Evolutionary conservation across 2,797 vertebrate species (phyloP).

Genomic region (Gymnocypris eckloni): DNA sequence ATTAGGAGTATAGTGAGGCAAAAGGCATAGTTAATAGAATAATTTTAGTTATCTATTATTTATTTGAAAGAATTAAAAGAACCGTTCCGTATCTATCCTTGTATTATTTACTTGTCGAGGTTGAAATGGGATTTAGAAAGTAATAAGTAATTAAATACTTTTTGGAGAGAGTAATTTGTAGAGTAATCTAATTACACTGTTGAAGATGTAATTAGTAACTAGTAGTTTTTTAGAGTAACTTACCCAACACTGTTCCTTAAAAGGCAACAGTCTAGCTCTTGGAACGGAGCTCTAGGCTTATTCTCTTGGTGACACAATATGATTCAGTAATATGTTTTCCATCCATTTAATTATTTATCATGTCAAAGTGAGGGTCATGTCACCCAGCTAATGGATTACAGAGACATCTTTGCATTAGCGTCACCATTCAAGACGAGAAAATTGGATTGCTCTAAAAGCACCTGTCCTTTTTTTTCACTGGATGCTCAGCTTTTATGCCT

Average conservation of each 20-base stretch:
- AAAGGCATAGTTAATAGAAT: no score
- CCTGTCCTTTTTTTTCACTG: not conserved
- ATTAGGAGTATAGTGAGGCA: no score
- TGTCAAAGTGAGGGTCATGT: conserved; percentile 39
- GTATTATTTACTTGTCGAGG: no score
- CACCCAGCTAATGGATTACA: conserved; percentile 37
- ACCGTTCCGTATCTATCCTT: no score
- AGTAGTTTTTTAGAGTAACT: no score
- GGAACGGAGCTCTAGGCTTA: not conserved
- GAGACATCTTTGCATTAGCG: conserved; percentile 38
- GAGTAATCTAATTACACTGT: no score
- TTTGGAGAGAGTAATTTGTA: no score
- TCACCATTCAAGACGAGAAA: not conserved
- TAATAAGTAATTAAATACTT: no score
- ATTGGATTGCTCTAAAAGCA: conserved; percentile 28
- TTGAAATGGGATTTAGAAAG: no score
- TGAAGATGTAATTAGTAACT: no score
- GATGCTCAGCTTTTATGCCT: conserved; percentile 3
- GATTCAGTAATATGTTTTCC: conserved; percentile 30
- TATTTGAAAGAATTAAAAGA: no score
- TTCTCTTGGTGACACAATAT: conserved; percentile 5
- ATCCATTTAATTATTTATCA: conserved; percentile 39
- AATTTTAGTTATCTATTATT: no score
- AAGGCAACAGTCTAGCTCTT: conserved; percentile 10
- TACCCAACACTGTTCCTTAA: not conserved